Percentiles rank a stretch among this genome's conserved stretches.
These are phyloP conservation scores for Clinocottus analis DNA, from an alignment of 2,113 vertebrate genomes.

Conservation along the genomic window DNA sequence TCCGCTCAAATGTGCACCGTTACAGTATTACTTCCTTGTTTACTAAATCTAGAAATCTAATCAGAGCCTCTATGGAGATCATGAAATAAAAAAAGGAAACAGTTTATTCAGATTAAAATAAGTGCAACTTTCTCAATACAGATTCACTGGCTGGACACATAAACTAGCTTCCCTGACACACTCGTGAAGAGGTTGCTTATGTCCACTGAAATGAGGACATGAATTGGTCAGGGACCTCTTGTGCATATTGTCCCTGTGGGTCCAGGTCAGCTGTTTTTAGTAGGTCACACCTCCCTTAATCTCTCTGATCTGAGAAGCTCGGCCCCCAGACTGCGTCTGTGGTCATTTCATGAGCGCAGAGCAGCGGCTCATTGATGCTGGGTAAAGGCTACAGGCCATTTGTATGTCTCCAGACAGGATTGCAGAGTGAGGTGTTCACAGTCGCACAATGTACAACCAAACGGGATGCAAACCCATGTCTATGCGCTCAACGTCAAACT, in stretches of 20 bases:
- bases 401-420: slow-evolving; percentile 19
- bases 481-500: slow-evolving; percentile 31
- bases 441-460: slow-evolving; percentile 8
- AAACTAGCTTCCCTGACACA: slow-evolving; percentile 13
- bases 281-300: slow-evolving; percentile 61
- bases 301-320: slow-evolving; percentile 11
- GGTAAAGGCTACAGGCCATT: not conserved
- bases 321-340: not conserved
- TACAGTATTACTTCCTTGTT: not conserved
- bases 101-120: not conserved
- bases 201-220: slow-evolving; percentile 69
- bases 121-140: slow-evolving; percentile 22
- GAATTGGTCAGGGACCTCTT: slow-evolving; percentile 59
- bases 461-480: not conserved
- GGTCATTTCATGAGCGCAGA: slow-evolving; percentile 5
- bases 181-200: slow-evolving; percentile 33
- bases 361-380: not conserved
- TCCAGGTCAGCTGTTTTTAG: slow-evolving; percentile 75
- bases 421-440: slow-evolving; percentile 1
- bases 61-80: not conserved
- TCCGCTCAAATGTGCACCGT: not conserved
- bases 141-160: slow-evolving; percentile 24
- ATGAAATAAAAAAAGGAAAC: not conserved
- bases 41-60: not conserved
- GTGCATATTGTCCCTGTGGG: slow-evolving; percentile 47